Evolutionary conservation across 2,113 vertebrate genomes (phyloP), one percentile per base, ranked within the genome.

Genomic region (Austrofundulus limnaeus): DNA sequence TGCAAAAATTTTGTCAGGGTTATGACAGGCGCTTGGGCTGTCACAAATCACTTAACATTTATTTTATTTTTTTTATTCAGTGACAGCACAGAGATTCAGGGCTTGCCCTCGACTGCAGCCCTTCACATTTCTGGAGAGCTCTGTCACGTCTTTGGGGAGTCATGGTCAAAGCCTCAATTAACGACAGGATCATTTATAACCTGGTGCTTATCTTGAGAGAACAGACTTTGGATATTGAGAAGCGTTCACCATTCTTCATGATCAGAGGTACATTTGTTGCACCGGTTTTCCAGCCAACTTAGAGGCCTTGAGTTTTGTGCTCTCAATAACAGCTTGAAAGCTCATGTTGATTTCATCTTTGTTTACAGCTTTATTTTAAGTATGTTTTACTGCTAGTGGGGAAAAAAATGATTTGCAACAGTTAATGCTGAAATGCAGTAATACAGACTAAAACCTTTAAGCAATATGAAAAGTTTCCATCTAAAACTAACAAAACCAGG

Each of bases 121-220:
- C 43, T 50, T 23, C 47, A 31, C 23, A 70, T 75, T 52, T 43
- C 34, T 5, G 56, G 28, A 70, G 37, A 54, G 52, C 38, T 28
- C 15, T 31, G 25, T 12, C 51, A 49, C 5, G 42, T 78, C 72
- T 66, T 70, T 53, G 4, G 61, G 58, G 56, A 61, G 50, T 52
- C 24, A 38, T 57, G 37, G 56, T 57, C 57, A 80, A 73, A 83
- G 51, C 37, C 31, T 70, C 67, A 69, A 80, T 83, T 64, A 85
- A 75, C 37, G 64, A 53, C 39, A 12, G 57, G 57, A 70, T 64
- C 60, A 59, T 71, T 83, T 77, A 76, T 69, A 64, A 70, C 78
- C 71, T 31, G 42, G 58, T 66, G 71, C 70, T 86, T 86, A 83
- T 82, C 75, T 5, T 21, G 25, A 65, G 48, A 14, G 49, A 72